Evolutionary conservation across 2,888 invertebrate genomes (phyloP), one percentile per base, ranked within the genome.

Genomic region (Eupithecia abbreviata): DNA sequence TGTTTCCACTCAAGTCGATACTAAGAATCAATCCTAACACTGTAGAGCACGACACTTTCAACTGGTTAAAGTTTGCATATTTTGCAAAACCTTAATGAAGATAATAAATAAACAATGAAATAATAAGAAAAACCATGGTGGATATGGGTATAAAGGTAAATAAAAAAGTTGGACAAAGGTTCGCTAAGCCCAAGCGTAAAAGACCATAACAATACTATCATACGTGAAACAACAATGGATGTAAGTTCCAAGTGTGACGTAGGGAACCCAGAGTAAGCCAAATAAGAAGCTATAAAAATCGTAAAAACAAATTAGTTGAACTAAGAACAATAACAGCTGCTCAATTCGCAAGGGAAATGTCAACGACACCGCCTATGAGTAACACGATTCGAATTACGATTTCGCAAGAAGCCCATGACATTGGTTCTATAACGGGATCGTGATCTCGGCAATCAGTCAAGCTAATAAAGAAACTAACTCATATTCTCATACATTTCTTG

Each of bases 341-440:
- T 78, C 18, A 65, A 76, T 76, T 73, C 47, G 55, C 58, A 62
- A 72, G 51, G 73, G 71, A 75, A 80, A 82, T 77, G 81, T 80
- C 81, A 82, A 76, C 80, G 80, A 82, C 81, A 75, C 77, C 30
- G 74, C 45, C 78, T 78, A 80, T 81, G 82, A 77, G 82, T 81
- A 81, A 81, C 75, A 77, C 77, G 75, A 78, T 77, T 80, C 78
- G 71, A 79, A 77, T 82, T 79, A 78, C 79, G 73, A 80, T 75
- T 82, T 82, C 78, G 72, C 73, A 68, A 75, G 82, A 82, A 81
- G 76, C 73, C 62, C 79, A 73, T 81, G 81, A 81, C 79, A 76
- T 80, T 82, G 79, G 76, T 74, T 79, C 82, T 82, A 80, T 81
- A 79, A 81, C n/a, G 49, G 75, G 79, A 77, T 51, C 72, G 72